These are phyloP conservation scores for Halcyon chelicuti DNA, from an alignment of 2,797 vertebrate genomes.

Conservation along the genomic window DNA sequence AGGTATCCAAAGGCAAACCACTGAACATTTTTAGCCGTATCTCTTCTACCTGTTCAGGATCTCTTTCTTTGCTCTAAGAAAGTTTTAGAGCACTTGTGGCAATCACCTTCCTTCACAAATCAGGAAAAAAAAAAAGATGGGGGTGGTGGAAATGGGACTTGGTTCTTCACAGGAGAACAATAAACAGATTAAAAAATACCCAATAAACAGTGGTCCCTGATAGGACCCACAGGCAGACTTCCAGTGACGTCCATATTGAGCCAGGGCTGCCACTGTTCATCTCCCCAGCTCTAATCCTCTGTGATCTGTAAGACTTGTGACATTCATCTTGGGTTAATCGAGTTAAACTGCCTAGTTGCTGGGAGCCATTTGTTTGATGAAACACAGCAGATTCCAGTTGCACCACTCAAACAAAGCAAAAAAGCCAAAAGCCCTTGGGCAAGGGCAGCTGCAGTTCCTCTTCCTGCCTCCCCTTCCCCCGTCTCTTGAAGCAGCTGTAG, in stretches of 20 bases:
- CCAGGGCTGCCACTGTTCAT: not conserved
- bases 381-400: constrained; percentile 46
- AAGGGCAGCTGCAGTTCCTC: not conserved
- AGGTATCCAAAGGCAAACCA: not conserved
- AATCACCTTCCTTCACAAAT: not conserved
- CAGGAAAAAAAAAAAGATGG: not conserved
- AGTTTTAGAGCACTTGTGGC: not conserved
- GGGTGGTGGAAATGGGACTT: not conserved
- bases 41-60: not conserved
- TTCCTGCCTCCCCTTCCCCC: not conserved
- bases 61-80: not conserved
- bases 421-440: constrained; percentile 27
- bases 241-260: not conserved
- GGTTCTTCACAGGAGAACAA: not conserved
- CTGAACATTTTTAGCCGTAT: not conserved
- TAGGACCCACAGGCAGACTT: not conserved
- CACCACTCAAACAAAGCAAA: not conserved
- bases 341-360: constrained; percentile 59
- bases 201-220: not conserved
- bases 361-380: constrained; percentile 63
- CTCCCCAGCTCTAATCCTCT: constrained; percentile 8
- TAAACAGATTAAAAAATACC: not conserved
- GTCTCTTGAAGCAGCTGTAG: not conserved
- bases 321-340: constrained; percentile 65
- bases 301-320: constrained; percentile 38